Base-by-base conservation (phyloP, 2,113 vertebrate genomes). In the Saccopteryx bilineata region DNA sequence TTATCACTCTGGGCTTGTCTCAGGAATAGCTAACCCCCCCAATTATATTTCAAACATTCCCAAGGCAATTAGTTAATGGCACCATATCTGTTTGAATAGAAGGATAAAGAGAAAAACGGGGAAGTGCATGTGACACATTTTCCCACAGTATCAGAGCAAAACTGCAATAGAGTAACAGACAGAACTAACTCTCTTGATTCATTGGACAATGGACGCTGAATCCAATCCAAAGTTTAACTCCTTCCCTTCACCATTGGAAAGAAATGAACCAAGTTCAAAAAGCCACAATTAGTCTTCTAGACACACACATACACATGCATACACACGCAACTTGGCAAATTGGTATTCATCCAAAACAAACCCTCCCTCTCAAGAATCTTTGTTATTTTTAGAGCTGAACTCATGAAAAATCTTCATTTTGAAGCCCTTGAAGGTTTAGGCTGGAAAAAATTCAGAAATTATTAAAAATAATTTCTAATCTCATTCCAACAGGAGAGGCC, bases 361-460 rank as follows among this genome's bases (percentile, higher is more conserved):
- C 18, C 7, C 54, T 94, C 94, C 75, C 75, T 95, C 71, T 75
- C 86, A 95, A 93, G 88, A 88, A 94, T 80, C 72, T 74, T 71
- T 66, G 78, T 94, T 98, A 95, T 97, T 93, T 97, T 95, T 96
- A 74, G 84, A 97, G 76, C n/a, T 80, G 19, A 91, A 88, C 54
- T 91, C 69, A 75, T 80, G 69, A 82, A 91, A 95, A 90, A 72
- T 48, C 17, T 52, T 87, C 71, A 66, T 63, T 96, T 81, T 90
- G 61, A 39, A 91, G 52, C 33, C 14, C 60, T 91, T 86, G 26
- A 15, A 88, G 50, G 63, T 65, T 66, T 23, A 39, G 61, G 54
- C 48, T 93, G 56, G 80, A 81, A 56, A 39, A 39, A 39, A 39
- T 39, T 39, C 39, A 39, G 39, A 39, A 39, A 39, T 39, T 39